A percentile compares a stretch with the other conserved stretches of the same genome.
Conservation (phyloP, 53 echinoderm and acorn worm genomes). For the Pentamera pediparva region DNA sequence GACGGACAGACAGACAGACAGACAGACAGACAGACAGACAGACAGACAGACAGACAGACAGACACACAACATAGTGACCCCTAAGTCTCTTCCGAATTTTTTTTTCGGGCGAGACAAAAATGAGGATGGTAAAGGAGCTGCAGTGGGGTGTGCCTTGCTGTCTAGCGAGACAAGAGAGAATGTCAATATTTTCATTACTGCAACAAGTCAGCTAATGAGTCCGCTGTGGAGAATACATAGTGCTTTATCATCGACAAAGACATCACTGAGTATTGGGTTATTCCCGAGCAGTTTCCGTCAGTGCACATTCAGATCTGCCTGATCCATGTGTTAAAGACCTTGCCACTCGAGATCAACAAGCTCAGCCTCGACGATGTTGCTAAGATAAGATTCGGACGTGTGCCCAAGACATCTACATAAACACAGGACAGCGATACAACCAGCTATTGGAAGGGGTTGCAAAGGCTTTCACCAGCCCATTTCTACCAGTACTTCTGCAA, state of each 20-base stretch:
- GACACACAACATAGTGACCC: too few species aligned
- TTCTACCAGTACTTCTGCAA: not conserved
- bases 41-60: too few species aligned
- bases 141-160: not conserved
- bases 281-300: not conserved
- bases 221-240: not conserved
- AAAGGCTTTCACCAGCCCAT: not conserved
- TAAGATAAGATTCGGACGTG: not conserved
- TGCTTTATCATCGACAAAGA: not conserved
- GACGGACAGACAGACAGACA: too few species aligned
- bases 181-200: not conserved
- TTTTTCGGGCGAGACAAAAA: too few species aligned
- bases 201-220: not conserved
- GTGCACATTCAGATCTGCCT: not conserved
- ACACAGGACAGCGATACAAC: not conserved
- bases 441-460: not conserved
- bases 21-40: too few species aligned
- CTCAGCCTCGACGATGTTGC: not conserved
- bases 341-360: not conserved
- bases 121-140: not conserved
- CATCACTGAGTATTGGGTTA: not conserved
- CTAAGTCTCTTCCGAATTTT: too few species aligned
- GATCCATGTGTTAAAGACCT: not conserved
- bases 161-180: not conserved
- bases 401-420: not conserved